phyloP scores from a whole-genome alignment of 2,113 vertebrate species.

The Oryzias javanicus region DNA sequence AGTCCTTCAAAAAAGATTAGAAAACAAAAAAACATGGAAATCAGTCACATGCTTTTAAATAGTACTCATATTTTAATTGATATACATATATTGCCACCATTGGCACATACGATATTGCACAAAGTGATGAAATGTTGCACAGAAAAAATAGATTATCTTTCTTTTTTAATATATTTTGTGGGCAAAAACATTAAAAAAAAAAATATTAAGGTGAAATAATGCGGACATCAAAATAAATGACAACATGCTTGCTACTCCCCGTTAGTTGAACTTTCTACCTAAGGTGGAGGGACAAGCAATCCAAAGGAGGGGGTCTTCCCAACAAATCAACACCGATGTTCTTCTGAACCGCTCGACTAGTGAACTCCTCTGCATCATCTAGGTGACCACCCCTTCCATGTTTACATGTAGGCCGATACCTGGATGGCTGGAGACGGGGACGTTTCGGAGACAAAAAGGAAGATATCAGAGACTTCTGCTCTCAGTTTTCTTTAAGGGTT shows the following conservation, averaged over 20 bases:
- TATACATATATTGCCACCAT: conserved; percentile 83
- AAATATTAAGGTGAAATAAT: conserved; percentile 80
- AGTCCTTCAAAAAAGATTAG: conserved; percentile 71
- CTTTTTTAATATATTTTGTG: conserved; percentile 51
- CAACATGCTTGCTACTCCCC: conserved; percentile 75
- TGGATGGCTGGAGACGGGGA: conserved; percentile 69
- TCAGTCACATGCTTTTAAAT: conserved; percentile 83
- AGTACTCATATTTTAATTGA: conserved; percentile 84
- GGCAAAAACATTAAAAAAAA: conserved; percentile 77
- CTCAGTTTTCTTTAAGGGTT: conserved; percentile 45
- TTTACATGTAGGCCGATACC: conserved; percentile 81
- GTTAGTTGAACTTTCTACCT: conserved; percentile 67
- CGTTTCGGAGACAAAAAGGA: conserved; percentile 38
- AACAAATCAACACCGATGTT: conserved; percentile 46
- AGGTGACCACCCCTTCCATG: conserved; percentile 77
- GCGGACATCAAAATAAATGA: conserved; percentile 57
- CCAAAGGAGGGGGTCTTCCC: conserved; percentile 34
- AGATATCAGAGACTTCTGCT: conserved; percentile 50
- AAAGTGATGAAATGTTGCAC: conserved; percentile 83
- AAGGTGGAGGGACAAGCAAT: conserved; percentile 55
- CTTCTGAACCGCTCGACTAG: conserved; percentile 50
- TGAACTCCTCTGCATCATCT: conserved; percentile 64
- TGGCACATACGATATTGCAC: conserved; percentile 86
- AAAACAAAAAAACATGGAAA: conserved; percentile 70
- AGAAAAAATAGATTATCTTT: conserved; percentile 65